These are phyloP conservation scores for Apamea monoglypha DNA, from an alignment of 2,888 invertebrate species.

Conservation along the genomic window DNA sequence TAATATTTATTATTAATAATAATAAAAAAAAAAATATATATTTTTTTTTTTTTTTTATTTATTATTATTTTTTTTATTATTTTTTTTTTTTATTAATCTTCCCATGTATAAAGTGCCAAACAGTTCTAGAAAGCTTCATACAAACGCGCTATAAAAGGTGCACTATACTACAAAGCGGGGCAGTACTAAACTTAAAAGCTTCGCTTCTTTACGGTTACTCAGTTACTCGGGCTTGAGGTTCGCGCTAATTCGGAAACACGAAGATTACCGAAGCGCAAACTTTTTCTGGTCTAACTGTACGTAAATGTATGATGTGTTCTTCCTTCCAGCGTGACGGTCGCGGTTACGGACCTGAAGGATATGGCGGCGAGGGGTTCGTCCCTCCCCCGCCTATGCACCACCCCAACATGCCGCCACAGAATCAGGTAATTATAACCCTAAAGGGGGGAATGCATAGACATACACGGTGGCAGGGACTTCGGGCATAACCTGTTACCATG, in stretches of 20 bases:
- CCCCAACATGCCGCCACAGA: slow-evolving; percentile 88
- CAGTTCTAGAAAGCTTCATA: too few species aligned
- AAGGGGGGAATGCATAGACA: background rate
- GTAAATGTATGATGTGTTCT: background rate
- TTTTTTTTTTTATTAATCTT: too few species aligned
- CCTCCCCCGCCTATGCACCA: slow-evolving; percentile 88
- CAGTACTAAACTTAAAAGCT: background rate
- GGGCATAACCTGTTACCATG: too few species aligned
- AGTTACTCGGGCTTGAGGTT: too few species aligned
- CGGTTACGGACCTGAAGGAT: slow-evolving; percentile 87
- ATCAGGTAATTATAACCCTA: slow-evolving; percentile 77
- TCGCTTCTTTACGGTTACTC: too few species aligned
- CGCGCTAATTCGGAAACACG: background rate
- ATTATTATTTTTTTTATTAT: too few species aligned
- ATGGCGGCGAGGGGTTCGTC: slow-evolving; percentile 86
- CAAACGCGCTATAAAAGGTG: background rate
- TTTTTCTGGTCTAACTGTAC: background rate
- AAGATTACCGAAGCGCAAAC: background rate
- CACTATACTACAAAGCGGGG: background rate
- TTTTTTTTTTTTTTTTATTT: too few species aligned
- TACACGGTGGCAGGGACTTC: background rate
- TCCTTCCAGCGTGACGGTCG: slow-evolving; percentile 84
- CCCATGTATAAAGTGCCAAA: too few species aligned
- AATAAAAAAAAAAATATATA: too few species aligned
- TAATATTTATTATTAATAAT: too few species aligned